Percentiles rank a stretch among this genome's conserved stretches.
Evolutionary conservation across 30 jellyfish, hydroid and myxozoan genomes (phyloP).

Genomic region (Clytia hemisphaerica): DNA sequence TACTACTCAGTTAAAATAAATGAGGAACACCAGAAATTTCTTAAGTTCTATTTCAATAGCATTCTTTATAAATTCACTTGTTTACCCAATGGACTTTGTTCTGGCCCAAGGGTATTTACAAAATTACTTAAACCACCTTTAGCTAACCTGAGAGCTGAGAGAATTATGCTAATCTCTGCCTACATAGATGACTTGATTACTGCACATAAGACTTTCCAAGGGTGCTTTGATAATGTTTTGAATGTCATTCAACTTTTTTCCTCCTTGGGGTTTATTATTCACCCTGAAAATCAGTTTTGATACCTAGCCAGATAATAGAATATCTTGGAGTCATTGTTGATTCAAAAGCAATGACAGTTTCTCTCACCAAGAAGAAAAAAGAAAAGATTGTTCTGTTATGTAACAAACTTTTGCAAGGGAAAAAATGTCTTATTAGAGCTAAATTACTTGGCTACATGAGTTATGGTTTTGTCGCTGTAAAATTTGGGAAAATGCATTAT

Average conservation of each 20-base stretch:
- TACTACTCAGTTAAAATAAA: slow-evolving; percentile 12
- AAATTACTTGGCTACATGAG: too few species aligned
- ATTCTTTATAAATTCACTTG: not conserved
- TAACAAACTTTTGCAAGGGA: too few species aligned
- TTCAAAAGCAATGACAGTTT: too few species aligned
- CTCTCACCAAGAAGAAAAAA: too few species aligned
- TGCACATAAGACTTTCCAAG: not conserved
- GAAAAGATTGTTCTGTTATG: too few species aligned
- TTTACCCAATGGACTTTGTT: slow-evolving; percentile 16
- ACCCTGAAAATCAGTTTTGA: too few species aligned
- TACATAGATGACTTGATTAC: slow-evolving; percentile 1
- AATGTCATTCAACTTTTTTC: too few species aligned
- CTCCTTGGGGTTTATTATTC: too few species aligned
- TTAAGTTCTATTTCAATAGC: not conserved
- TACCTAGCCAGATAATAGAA: too few species aligned
- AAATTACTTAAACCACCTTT: slow-evolving; percentile 16
- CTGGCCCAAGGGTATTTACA: slow-evolving; percentile 19
- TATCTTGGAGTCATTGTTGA: too few species aligned
- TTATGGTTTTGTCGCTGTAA: too few species aligned
- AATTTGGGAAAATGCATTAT: slow-evolving; percentile 1
- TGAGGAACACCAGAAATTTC: slow-evolving; percentile 12
- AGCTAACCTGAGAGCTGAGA: not conserved
- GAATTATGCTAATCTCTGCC: slow-evolving; percentile 5
- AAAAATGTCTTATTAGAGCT: too few species aligned
- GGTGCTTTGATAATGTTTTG: not conserved